Conservation (phyloP, 2,113 vertebrate genomes). For the Alligator mississippiensis region DNA sequence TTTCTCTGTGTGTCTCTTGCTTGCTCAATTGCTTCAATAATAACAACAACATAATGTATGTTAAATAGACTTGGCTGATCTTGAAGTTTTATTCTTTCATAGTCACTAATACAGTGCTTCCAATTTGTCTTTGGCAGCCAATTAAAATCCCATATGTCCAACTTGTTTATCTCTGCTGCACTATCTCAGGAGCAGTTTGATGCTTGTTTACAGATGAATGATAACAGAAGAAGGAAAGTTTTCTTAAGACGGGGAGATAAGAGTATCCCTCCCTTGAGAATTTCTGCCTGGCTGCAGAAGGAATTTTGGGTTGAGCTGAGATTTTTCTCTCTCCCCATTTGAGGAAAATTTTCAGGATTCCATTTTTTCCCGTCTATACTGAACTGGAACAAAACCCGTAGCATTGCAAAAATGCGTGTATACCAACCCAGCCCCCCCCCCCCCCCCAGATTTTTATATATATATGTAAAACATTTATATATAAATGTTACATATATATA, state of each 20-base stretch:
- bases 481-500: no score
- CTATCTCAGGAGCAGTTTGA: background rate
- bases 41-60: constrained; percentile 22
- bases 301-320: accelerated
- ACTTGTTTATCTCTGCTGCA: background rate
- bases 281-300: background rate
- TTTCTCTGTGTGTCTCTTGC: constrained; percentile 55
- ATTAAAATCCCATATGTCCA: background rate
- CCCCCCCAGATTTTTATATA: no score
- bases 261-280: background rate
- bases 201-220: background rate
- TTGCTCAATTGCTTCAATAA: constrained; percentile 45
- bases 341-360: background rate
- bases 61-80: constrained; percentile 46
- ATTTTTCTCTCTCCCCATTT: accelerated
- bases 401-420: no score
- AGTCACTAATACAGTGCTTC: background rate
- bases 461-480: no score
- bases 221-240: background rate
- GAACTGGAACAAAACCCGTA: no score
- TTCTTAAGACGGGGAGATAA: background rate
- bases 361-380: background rate
- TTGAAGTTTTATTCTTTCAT: constrained; percentile 6
- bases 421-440: no score
- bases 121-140: constrained; percentile 6